phyloP scores from a whole-genome alignment of 2,797 vertebrate species.

The Mormyrops boulengeri region DNA sequence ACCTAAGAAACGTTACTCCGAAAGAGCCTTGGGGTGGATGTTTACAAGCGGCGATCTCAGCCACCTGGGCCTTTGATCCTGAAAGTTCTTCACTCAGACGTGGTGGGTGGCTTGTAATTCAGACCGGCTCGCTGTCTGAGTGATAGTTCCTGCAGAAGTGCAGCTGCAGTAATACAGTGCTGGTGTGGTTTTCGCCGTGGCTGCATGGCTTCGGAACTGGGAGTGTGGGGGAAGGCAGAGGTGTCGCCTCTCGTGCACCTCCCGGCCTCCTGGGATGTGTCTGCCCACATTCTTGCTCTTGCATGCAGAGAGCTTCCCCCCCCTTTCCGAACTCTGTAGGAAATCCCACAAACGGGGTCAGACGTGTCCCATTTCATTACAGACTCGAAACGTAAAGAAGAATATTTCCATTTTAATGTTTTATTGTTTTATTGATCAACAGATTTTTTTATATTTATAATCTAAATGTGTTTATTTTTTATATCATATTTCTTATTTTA shows the following conservation, averaged over 20 bases:
- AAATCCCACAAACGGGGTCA: neutral
- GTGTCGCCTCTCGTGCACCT: neutral
- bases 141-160: neutral
- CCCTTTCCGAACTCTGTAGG: neutral
- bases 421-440: neutral
- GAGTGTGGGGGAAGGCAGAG: neutral
- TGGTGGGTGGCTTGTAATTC: constrained; percentile 2
- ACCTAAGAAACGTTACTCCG: neutral
- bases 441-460: neutral
- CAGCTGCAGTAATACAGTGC: neutral
- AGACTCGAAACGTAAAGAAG: neutral
- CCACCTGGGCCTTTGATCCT: constrained; percentile 7
- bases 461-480: neutral
- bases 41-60: neutral
- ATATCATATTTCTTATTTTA: neutral
- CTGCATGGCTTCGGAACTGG: neutral
- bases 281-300: neutral
- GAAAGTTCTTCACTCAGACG: neutral
- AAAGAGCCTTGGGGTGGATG: neutral
- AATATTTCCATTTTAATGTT: neutral
- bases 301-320: neutral
- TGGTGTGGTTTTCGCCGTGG: too few relatives aligned
- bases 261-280: neutral
- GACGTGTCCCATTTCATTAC: neutral
- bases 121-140: neutral